Base-by-base conservation (phyloP, 2,113 vertebrate genomes). In the Phylloscopus trochilus region DNA sequence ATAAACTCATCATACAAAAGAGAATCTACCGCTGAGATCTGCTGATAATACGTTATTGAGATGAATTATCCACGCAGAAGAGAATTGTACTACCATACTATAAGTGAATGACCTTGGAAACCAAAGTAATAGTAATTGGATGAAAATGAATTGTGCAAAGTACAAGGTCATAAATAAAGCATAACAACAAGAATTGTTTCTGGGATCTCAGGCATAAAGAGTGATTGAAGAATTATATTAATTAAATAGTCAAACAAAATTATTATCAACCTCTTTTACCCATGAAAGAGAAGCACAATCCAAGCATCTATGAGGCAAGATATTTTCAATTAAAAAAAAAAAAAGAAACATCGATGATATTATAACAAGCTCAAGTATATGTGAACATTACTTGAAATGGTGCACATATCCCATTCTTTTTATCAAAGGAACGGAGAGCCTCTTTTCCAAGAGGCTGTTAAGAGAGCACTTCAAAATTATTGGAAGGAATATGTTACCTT, bases 201-300 rank as follows among this genome's bases (percentile, higher is more conserved):
- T 67, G 22, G 37, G 18, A 85, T 53, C 53, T 88, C 67, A 43
- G 67, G 28, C 49, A 74, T 35, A 43, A 74, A 62, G 49, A 74
- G 9, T 39, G 37, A 79, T 76, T 9, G 11, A 87, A 84, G 58
- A 82, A 30, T 20, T 7, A 63, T 58, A 76, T 55, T 39, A 60
- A 89, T 92, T 83, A 74, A 90, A 47, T 30, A 87, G 68, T 70
- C 59, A 86, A 87, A 66, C 21, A 76, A 91, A 93, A 70, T 81
- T 2, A 44, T 55, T 81, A 52, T 63, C 73, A 70, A 26, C 6
- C 17, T 87, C 56, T 30, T 74, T 26, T 55, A 47, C 15, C 14
- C 16, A 55, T 77, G 55, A 80, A 70, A 79, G 41, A 77, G 14
- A 86, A 92, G 62, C 28, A 28, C 20, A 83, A 55, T 55, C 27